Base-by-base conservation (phyloP, 2,113 vertebrate genomes). In the Saguinus midas region DNA sequence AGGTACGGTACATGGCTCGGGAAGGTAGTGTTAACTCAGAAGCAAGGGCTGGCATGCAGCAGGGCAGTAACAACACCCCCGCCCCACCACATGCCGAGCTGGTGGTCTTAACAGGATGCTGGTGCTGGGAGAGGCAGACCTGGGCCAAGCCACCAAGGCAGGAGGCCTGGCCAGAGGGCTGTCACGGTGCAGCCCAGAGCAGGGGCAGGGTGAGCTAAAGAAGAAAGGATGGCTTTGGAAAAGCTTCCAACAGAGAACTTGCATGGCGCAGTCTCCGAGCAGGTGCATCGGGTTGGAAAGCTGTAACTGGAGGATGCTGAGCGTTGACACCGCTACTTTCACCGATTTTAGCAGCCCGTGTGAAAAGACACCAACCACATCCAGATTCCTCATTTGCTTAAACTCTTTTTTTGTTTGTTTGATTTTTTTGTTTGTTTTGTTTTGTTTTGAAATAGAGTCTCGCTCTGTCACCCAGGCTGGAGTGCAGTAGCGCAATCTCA, bases 291-390 rank as follows among this genome's bases (percentile, higher is more conserved):
- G 13, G 58, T 50, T 20, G 57, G 73, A 68, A 37, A 84, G 32
- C 4, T 16, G 25, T 23, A 3, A 25, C 7, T 0, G 21, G 58
- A 25, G 0, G 0, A 32, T 48, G 32, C 40, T 25, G 14, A 14
- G 35, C 5, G 29, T 57, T 68, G 13, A 10, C 9, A 25, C 7
- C 10, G 8, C 87, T 87, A 50, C 45, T 81, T 43, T 32, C n/a
- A 13, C 68, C 73, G 52, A 40, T 66, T 55, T 20, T 80, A 17
- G 14, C 35, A 84, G 45, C 48, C 6, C 8, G 11, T 27, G 17
- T 84, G 32, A 20, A 83, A 68, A 96, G 5, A 73, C 50, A 35
- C 35, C 12, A 20, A 20, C 16, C 29, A 18, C 8, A 17, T 27
- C 25, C 5, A 55, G 50, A 40, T 48, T 29, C 76, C 58, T 61